Percentiles rank a stretch among this genome's conserved stretches.
These are phyloP conservation scores for Platycheirus rosarum DNA, from an alignment of 2,888 invertebrate species.

Conservation along the genomic window DNA sequence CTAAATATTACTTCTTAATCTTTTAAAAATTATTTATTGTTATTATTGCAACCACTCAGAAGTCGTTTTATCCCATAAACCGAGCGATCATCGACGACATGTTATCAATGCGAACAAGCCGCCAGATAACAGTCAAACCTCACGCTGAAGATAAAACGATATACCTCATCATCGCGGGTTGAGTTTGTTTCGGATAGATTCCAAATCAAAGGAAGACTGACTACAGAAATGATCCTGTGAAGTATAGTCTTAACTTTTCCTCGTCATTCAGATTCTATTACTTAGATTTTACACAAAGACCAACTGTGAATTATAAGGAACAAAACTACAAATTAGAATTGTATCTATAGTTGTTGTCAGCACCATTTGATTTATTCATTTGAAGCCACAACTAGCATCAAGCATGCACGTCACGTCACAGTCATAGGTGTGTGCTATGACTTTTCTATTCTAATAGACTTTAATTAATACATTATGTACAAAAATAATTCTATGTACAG, in stretches of 20 bases:
- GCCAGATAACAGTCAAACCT: conserved; percentile 78
- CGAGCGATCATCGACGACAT: conserved; percentile 56
- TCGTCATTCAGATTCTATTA: background rate
- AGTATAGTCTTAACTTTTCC: conserved; percentile 82
- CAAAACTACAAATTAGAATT: no score
- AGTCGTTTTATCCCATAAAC: conserved; percentile 42
- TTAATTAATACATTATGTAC: no score
- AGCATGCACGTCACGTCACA: no score
- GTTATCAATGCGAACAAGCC: conserved; percentile 39
- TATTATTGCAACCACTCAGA: conserved; percentile 40
- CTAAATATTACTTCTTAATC: no score
- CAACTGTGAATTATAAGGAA: conserved; percentile 28
- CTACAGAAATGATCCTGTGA: conserved; percentile 88
- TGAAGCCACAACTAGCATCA: no score
- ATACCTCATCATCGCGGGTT: conserved; percentile 85
- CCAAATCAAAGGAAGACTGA: conserved; percentile 85
- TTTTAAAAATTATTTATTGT: no score
- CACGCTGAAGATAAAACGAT: conserved; percentile 84
- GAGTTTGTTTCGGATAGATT: conserved; percentile 83
- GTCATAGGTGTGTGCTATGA: no score
- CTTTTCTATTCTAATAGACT: no score
- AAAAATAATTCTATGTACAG: no score
- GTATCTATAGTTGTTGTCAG: background rate
- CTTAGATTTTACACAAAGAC: background rate
- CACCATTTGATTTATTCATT: no score